Evolutionary conservation across 2,797 vertebrate genomes (phyloP).

Genomic region (Enteromius anoplus): DNA sequence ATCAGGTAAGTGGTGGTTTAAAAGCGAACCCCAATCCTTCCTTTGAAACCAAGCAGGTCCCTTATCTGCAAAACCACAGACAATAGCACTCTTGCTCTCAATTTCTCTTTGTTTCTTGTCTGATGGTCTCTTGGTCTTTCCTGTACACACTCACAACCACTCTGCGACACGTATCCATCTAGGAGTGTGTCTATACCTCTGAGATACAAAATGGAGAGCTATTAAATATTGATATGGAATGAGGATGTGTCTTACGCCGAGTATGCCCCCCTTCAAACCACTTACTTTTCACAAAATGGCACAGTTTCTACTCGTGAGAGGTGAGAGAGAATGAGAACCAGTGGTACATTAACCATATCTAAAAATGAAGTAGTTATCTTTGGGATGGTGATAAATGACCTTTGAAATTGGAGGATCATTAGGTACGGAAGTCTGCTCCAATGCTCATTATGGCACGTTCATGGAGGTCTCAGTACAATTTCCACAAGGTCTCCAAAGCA

Average conservation of each 20-base stretch:
- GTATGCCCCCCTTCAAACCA: slow-evolving; percentile 37
- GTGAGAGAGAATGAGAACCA: slow-evolving; percentile 1
- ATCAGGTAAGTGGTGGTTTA: slow-evolving; percentile 57
- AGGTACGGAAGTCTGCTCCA: slow-evolving; percentile 33
- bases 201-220: slow-evolving; percentile 53
- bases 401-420: slow-evolving; percentile 47
- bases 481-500: slow-evolving; percentile 16
- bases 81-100: slow-evolving; percentile 27
- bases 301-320: slow-evolving; percentile 32
- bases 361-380: slow-evolving; percentile 48
- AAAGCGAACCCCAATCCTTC: slow-evolving; percentile 49
- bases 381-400: slow-evolving; percentile 47
- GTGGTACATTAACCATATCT: slow-evolving; percentile 10
- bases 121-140: slow-evolving; percentile 24
- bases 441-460: slow-evolving; percentile 45
- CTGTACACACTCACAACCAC: slow-evolving; percentile 40
- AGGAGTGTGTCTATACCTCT: slow-evolving; percentile 39
- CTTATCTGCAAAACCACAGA: slow-evolving; percentile 45
- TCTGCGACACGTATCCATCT: slow-evolving; percentile 39
- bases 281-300: slow-evolving; percentile 48
- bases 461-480: slow-evolving; percentile 37
- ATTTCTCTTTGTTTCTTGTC: slow-evolving; percentile 24
- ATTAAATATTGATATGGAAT: slow-evolving; percentile 56
- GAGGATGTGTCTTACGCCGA: slow-evolving; percentile 32
- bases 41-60: slow-evolving; percentile 40